Base-by-base conservation (phyloP, 2,113 vertebrate species). In the Rhinolophus sinicus region DNA sequence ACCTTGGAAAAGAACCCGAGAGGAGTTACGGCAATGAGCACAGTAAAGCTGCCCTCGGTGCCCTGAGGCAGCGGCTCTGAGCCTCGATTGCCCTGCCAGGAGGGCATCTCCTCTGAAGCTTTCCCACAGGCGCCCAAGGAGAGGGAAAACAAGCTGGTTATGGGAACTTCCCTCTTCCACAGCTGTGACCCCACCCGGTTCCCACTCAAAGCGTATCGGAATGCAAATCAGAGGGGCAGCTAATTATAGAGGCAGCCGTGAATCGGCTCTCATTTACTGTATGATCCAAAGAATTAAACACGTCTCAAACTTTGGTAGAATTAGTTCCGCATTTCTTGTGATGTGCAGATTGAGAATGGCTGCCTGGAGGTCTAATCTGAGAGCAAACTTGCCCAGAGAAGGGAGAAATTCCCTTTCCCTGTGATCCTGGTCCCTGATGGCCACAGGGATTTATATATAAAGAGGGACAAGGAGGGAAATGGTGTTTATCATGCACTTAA, bases 261-360 rank as follows among this genome's bases (percentile, higher is more conserved):
- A 97, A 73, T 95, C 95, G 91, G 72, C 93, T 94, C 47, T 50
- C 70, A 78, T 88, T 90, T 54, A 67, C 92, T 44, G 30, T 12
- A 50, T n/a, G 94, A 89, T 70, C 54, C 0, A 47, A 35, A 81
- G 76, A 70, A 47, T 75, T 30, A 86, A 95, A 78, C 60, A 93
- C 50, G 69, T 70, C 93, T 6, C 33, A 19, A 35, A 58, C 40
- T 38, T 54, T 4, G 70, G 73, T 9, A 3, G 65, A 54, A 90
- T 96, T 30, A 84, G 80, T 13, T 28, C 64, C 15, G 44, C 15
- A 19, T n/a, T 44, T 86, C 90, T 54, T 47, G 52, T 26, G 90
- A 64, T 5, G 75, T n/a, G 38, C 54, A 58, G 64, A 10, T 8
- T 38, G 70, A 30, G 38, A 69, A 62, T 33, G 86, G 35, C 83